Conservation (phyloP, 2,888 invertebrate species). For the Camptogramma bilineatum region DNA sequence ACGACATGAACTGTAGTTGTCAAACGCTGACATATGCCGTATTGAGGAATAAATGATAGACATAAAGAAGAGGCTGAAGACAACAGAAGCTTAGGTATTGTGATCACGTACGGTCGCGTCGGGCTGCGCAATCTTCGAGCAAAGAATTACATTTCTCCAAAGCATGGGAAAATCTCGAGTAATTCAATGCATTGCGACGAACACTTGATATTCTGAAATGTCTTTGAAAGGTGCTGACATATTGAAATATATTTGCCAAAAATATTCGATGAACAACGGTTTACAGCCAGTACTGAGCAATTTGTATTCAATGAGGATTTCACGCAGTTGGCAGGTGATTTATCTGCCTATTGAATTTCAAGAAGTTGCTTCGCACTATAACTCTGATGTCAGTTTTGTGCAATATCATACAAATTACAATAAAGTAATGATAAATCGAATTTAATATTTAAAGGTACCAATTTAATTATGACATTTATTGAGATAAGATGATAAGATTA, state of each 20-base stretch:
- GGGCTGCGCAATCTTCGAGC: constrained; percentile 77
- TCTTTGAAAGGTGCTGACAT: constrained; percentile 42
- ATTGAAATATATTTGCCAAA: constrained; percentile 40
- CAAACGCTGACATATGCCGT: constrained; percentile 80
- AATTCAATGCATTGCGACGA: constrained; percentile 77
- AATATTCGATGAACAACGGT: constrained; percentile 33
- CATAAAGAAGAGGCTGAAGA: constrained; percentile 73
- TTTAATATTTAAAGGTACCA: background rate
- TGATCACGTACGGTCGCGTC: constrained; percentile 77
- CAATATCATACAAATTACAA: constrained; percentile 1
- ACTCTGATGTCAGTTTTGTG: constrained; percentile 11
- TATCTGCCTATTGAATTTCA: constrained; percentile 51
- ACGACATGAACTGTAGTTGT: constrained; percentile 82
- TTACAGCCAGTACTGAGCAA: constrained; percentile 35
- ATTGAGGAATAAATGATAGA: constrained; percentile 82
- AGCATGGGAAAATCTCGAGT: constrained; percentile 77
- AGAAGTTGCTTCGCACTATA: constrained; percentile 10
- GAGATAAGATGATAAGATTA: constrained; percentile 26
- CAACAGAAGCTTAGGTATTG: constrained; percentile 71
- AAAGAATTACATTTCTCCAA: constrained; percentile 83
- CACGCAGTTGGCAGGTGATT: constrained; percentile 53
- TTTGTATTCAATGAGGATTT: constrained; percentile 50
- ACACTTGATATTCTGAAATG: constrained; percentile 34
- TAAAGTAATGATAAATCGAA: background rate
- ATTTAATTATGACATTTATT: background rate